Percentiles rank a stretch among this genome's conserved stretches.
Conservation (phyloP, 2,113 vertebrate species). For the Pseudolaguvia tuberculata region DNA sequence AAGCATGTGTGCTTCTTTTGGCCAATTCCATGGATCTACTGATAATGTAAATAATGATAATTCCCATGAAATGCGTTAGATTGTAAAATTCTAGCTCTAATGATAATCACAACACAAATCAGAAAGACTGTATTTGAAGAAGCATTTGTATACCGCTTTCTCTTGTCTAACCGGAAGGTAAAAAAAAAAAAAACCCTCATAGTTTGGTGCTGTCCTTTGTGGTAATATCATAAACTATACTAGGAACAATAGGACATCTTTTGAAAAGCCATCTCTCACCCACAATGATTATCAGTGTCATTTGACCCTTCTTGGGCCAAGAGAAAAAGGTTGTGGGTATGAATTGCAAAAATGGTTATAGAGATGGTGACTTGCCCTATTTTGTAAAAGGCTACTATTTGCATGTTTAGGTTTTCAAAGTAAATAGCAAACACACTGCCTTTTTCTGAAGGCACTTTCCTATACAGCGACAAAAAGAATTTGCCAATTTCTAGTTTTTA, state of each 20-base stretch:
- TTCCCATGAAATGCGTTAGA: background rate
- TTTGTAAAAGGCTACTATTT: constrained; percentile 53
- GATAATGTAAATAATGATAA: background rate
- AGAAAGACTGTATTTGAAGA: background rate
- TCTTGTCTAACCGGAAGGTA: background rate
- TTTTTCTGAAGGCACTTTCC: constrained; percentile 2
- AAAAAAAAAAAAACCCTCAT: too few species aligned
- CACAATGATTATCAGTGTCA: background rate
- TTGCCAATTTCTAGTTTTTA: constrained; percentile 31
- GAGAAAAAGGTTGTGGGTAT: constrained; percentile 32
- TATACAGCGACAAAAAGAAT: background rate
- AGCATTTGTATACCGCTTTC: constrained; percentile 24
- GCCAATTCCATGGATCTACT: background rate
- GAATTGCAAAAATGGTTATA: constrained; percentile 49
- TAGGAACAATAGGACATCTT: constrained; percentile 12
- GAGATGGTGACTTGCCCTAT: constrained; percentile 52
- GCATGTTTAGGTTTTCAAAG: constrained; percentile 53
- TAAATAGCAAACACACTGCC: constrained; percentile 50
- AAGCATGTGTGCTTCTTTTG: background rate
- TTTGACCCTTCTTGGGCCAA: constrained; percentile 4
- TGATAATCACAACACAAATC: too few species aligned
- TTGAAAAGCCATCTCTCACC: constrained; percentile 25
- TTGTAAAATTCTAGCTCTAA: too few species aligned
- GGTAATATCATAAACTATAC: constrained; percentile 30
- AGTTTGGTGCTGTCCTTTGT: constrained; percentile 7